Evolutionary conservation across 2,888 invertebrate genomes (phyloP).

Genomic region (Balanococcus diminutus): DNA sequence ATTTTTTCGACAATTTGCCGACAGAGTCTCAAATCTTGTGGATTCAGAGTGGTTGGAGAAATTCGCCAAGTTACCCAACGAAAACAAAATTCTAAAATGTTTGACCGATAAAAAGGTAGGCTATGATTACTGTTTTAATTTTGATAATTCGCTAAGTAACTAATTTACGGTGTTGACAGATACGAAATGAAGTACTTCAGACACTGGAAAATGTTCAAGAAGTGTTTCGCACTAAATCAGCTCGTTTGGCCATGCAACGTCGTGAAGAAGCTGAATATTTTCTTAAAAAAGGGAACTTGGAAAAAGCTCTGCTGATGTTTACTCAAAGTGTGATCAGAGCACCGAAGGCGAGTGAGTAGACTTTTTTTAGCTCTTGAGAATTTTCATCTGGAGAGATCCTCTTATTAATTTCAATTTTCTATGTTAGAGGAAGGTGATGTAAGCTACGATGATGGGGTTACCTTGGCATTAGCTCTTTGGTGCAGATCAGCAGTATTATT

Average conservation of each 20-base stretch:
- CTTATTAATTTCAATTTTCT: not conserved
- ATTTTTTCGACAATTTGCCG: slow-evolving; percentile 73
- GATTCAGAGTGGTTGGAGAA: slow-evolving; percentile 68
- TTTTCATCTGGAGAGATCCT: not conserved
- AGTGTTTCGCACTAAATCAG: slow-evolving; percentile 72
- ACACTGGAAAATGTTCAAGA: slow-evolving; percentile 72
- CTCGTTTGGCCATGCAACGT: slow-evolving; percentile 67
- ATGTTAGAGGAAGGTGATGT: slow-evolving; percentile 56
- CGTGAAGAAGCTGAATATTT: slow-evolving; percentile 63
- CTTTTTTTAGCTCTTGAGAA: not conserved
- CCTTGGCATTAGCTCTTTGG: slow-evolving; percentile 68
- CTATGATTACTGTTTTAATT: not conserved
- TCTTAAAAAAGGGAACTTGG: slow-evolving; percentile 60
- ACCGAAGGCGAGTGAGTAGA: slow-evolving; percentile 60
- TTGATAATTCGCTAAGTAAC: not conserved
- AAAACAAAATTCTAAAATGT: slow-evolving; percentile 67
- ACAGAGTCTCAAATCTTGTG: slow-evolving; percentile 66
- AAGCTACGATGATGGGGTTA: slow-evolving; percentile 66
- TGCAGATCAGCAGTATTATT: slow-evolving; percentile 71
- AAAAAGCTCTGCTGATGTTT: slow-evolving; percentile 69
- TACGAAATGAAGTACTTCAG: slow-evolving; percentile 63
- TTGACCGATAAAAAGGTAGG: slow-evolving; percentile 65
- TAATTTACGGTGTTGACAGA: slow-evolving; percentile 59
- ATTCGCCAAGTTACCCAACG: slow-evolving; percentile 69
- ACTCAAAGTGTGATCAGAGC: slow-evolving; percentile 78